A percentile compares a stretch with the other conserved stretches of the same genome.
Evolutionary conservation across 2,797 vertebrate genomes (phyloP).

Genomic region (Neomorphus geoffroyi): DNA sequence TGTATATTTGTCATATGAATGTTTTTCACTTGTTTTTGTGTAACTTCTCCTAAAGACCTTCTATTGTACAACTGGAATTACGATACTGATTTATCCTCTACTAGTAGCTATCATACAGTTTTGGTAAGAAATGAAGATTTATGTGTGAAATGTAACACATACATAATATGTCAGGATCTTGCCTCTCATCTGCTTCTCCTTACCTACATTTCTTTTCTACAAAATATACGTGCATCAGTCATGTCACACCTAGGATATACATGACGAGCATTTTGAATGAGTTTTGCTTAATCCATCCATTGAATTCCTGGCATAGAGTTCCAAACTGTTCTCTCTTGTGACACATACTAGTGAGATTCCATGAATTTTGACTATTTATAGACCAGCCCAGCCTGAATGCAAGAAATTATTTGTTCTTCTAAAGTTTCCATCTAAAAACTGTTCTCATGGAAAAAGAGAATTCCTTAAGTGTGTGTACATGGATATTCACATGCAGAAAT

Average conservation of each 20-base stretch:
- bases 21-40: background rate
- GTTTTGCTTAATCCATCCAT: background rate
- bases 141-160: background rate
- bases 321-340: background rate
- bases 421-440: background rate
- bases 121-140: background rate
- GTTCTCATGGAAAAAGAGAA: background rate
- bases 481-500: background rate
- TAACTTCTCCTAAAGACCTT: background rate
- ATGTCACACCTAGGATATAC: background rate
- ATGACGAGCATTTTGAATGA: background rate
- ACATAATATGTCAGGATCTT: background rate
- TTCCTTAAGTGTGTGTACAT: background rate
- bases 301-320: background rate
- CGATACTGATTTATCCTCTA: background rate
- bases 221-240: background rate
- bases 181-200: background rate
- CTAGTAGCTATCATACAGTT: background rate
- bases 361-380: background rate
- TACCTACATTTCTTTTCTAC: background rate
- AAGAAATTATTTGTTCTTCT: background rate
- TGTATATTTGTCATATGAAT: background rate
- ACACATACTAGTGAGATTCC: background rate
- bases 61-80: background rate
- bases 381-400: background rate